Percentiles rank a stretch among this genome's conserved stretches.
phyloP scores from a whole-genome alignment of 2,113 vertebrate genomes.

The Pollimyrus isidori region DNA sequence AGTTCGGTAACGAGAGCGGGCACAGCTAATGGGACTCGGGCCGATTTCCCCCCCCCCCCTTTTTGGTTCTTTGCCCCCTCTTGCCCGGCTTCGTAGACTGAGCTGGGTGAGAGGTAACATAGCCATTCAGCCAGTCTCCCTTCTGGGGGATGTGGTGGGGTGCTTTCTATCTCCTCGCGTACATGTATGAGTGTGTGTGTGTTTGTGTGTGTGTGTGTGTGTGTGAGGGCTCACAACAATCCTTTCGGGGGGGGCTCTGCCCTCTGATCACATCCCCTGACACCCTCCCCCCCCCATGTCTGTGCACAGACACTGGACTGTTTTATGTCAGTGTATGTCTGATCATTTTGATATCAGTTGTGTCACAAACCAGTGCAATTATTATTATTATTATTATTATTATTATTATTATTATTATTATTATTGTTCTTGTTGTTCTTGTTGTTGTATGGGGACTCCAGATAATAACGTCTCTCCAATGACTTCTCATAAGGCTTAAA shows the following conservation, averaged over 20 bases:
- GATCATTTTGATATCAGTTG: slow-evolving; percentile 51
- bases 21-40: slow-evolving; percentile 20
- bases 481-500: slow-evolving; percentile 22
- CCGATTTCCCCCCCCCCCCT: slow-evolving; percentile 33
- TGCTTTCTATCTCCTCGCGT: not conserved
- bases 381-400: slow-evolving; percentile 52
- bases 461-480: slow-evolving; percentile 28
- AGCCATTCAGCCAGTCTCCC: slow-evolving; percentile 35
- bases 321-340: slow-evolving; percentile 48
- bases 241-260: not conserved
- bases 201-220: not conserved
- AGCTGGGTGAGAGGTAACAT: slow-evolving; percentile 31
- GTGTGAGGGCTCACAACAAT: not conserved
- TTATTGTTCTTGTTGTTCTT: not conserved
- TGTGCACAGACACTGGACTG: slow-evolving; percentile 7
- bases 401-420: slow-evolving; percentile 51
- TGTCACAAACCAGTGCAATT: slow-evolving; percentile 63
- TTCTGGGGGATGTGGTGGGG: not conserved
- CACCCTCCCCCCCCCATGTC: not conserved
- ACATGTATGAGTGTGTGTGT: not conserved
- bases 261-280: not conserved
- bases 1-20: slow-evolving; percentile 23
- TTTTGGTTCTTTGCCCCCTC: slow-evolving; percentile 19
- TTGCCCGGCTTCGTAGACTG: slow-evolving; percentile 28
- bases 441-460: slow-evolving; percentile 27